Base-by-base conservation (phyloP, 92 coral and sea anemone species). In the Bergia puertoricense region DNA sequence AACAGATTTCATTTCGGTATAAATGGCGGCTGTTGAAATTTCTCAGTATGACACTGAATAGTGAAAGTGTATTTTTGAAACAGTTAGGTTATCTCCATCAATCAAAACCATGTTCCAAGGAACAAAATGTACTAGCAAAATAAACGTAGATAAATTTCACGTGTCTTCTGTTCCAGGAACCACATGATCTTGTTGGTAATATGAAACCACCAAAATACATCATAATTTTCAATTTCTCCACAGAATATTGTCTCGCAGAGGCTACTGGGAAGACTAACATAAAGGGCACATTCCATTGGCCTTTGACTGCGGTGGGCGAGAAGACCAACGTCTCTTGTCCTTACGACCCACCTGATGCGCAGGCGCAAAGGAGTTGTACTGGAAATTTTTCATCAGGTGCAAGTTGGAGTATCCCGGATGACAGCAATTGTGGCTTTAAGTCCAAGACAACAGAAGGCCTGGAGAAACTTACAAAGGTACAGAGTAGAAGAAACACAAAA, bases 251-350 rank as follows among this genome's bases (percentile, higher is more conserved):
- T 44, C 82, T 89, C 5, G 39, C 80, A 15, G 82, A 91, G 66
- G 74, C 89, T 22, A 94, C 94, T 11, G 98, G 98, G 1, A 91
- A 88, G 72, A 43, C 18, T 14, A 77, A 87, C n/a, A 68, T 93
- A 16, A 87, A 80, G 89, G 98, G 98, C 15, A 65, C 39, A 20
- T 89, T 91, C 76, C 62, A 65, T 3, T 94, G 98, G 98, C 48
- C 81, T 22, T 43, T 87, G 74, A 56, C 89, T 46, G 85, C 38
- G 40, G 88, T 92, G 65, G 96, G 93, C 59, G 30, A 56, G 20
- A 80, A 38, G 36, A 13, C 78, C 14, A 67, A 77, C 11, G 68
- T 94, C 5, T 50, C 77, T 3, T 94, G 96, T 88, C 89, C 93
- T 41, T 66, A 90, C 68, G 96, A 93, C 41, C 93, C 92, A 37